Percentiles rank a stretch among this genome's conserved stretches.
phyloP scores from a whole-genome alignment of 2,797 vertebrate genomes.

The Acrocephalus scirpaceus region DNA sequence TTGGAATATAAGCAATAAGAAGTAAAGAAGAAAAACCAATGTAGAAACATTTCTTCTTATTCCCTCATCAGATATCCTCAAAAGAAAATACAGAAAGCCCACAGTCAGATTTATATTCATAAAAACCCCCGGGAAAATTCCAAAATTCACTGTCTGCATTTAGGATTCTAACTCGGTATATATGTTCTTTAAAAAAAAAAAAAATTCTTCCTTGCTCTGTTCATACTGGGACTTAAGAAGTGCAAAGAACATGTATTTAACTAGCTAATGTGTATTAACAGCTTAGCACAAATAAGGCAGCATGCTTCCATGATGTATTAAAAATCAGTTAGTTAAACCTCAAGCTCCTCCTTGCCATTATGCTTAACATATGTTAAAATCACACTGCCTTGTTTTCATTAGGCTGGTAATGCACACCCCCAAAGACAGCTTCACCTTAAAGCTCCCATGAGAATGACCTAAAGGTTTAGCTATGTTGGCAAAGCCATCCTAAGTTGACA shows the following conservation, averaged over 20 bases:
- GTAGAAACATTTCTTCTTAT: background rate
- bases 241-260: background rate
- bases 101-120: background rate
- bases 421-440: conserved; percentile 15
- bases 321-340: conserved; percentile 19
- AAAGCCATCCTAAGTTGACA: conserved; percentile 10
- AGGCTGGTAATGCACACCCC: background rate
- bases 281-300: conserved; percentile 25
- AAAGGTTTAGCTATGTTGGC: conserved; percentile 10
- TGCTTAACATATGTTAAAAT: background rate
- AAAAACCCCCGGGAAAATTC: background rate
- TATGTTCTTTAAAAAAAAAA: background rate
- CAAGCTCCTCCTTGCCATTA: background rate
- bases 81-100: background rate
- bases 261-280: background rate
- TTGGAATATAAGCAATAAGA: conserved; percentile 9
- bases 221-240: background rate
- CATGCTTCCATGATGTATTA: background rate
- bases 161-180: background rate
- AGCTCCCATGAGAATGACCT: background rate
- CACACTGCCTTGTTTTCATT: background rate
- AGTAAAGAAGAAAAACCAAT: background rate
- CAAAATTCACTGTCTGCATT: background rate
- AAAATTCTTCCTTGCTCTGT: background rate
- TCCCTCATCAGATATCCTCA: background rate